These are phyloP conservation scores for Donacobius atricapilla DNA, from an alignment of 2,113 vertebrate species.

Conservation along the genomic window DNA sequence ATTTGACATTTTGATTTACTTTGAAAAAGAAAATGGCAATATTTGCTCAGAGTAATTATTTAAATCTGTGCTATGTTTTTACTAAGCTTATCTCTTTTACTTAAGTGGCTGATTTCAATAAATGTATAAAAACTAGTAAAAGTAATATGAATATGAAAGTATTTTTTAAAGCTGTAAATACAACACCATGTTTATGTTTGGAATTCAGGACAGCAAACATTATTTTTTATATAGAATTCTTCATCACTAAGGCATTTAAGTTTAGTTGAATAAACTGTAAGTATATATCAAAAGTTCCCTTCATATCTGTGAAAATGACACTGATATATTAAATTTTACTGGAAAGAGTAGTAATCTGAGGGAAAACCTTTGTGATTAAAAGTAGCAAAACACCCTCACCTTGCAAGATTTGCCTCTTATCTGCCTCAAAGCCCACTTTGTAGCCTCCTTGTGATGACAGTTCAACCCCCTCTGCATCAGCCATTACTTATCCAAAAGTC, in stretches of 20 bases:
- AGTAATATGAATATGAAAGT: background rate
- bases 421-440: background rate
- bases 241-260: background rate
- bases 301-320: background rate
- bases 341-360: background rate
- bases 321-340: background rate
- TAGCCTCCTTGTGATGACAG: background rate
- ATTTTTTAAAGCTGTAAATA: background rate
- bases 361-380: background rate
- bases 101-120: background rate
- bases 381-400: background rate
- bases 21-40: background rate
- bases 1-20: background rate
- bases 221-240: background rate
- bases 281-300: background rate
- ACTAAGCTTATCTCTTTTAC: background rate
- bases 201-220: background rate
- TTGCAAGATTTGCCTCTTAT: background rate
- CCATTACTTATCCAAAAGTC: background rate
- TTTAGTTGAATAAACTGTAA: background rate
- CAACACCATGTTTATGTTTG: background rate
- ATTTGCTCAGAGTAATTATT: background rate
- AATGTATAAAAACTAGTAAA: background rate
- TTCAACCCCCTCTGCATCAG: background rate
- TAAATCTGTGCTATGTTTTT: background rate